A percentile compares a stretch with the other conserved stretches of the same genome.
Evolutionary conservation across 2,888 invertebrate species (phyloP).

Genomic region (Eristalinus sepulchralis): DNA sequence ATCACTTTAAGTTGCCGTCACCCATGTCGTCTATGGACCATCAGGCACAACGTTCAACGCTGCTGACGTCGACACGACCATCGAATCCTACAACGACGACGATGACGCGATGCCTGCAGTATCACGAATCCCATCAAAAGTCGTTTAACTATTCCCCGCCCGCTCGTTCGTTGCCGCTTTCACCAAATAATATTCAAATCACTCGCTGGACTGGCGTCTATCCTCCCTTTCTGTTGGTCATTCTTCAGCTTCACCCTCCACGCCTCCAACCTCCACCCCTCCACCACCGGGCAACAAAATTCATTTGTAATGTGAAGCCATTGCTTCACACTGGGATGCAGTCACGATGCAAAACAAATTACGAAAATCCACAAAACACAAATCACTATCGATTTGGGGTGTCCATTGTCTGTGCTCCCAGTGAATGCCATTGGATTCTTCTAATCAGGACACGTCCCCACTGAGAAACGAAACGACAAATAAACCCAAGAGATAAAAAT

Average conservation of each 20-base stretch:
- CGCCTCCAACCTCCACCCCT: too few species aligned
- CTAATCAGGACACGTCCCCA: constrained; percentile 67
- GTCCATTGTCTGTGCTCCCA: constrained; percentile 51
- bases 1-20: too few species aligned
- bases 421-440: constrained; percentile 49
- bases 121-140: neutral
- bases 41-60: neutral
- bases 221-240: neutral
- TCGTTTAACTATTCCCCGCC: neutral
- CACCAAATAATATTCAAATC: neutral
- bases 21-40: too few species aligned
- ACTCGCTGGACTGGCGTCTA: neutral
- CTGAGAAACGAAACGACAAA: constrained; percentile 54
- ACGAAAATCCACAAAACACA: constrained; percentile 58
- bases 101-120: neutral
- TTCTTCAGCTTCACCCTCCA: neutral
- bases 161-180: neutral
- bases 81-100: neutral
- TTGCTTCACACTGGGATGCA: constrained; percentile 34
- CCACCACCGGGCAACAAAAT: constrained; percentile 17
- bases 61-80: neutral
- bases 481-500: constrained; percentile 64
- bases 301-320: constrained; percentile 27
- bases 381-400: constrained; percentile 60
- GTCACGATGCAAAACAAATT: constrained; percentile 60